A percentile compares a stretch with the other conserved stretches of the same genome.
Evolutionary conservation across 2,113 vertebrate species (phyloP).

Genomic region (Chionodraco myersi): DNA sequence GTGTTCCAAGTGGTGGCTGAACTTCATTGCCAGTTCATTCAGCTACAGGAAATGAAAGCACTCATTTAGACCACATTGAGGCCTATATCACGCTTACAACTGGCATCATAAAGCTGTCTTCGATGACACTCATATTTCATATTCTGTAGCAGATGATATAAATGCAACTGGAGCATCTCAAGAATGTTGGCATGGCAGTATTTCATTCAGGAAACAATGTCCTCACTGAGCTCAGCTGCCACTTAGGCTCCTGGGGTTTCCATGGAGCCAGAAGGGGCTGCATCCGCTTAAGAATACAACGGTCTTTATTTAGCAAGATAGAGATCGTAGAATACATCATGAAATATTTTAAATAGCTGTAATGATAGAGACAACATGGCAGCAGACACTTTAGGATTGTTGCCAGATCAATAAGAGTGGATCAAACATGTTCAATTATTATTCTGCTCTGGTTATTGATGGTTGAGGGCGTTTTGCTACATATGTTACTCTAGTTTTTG

Average conservation of each 20-base stretch:
- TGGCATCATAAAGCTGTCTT: constrained; percentile 62
- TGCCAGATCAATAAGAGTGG: background rate
- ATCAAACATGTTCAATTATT: background rate
- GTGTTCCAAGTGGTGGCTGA: constrained; percentile 9
- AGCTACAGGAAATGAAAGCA: constrained; percentile 8
- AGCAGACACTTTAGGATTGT: background rate
- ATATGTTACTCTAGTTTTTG: background rate
- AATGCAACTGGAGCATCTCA: constrained; percentile 69
- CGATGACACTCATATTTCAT: constrained; percentile 63
- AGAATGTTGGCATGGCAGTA: constrained; percentile 58
- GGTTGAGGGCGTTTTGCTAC: too few species aligned
- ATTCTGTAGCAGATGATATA: constrained; percentile 68
- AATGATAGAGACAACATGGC: constrained; percentile 12
- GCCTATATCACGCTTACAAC: constrained; percentile 49
- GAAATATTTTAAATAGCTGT: constrained; percentile 1
- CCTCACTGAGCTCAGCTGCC: constrained; percentile 59
- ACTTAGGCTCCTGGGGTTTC: constrained; percentile 45
- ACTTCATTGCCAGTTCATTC: constrained; percentile 30
- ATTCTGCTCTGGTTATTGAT: too few species aligned
- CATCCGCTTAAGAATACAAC: constrained; percentile 9
- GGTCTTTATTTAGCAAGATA: constrained; percentile 1
- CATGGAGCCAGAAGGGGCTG: constrained; percentile 25
- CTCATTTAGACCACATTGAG: constrained; percentile 29
- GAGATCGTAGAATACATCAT: background rate
- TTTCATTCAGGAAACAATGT: constrained; percentile 72